These are phyloP conservation scores for Chrysomallon squamiferum DNA, from an alignment of 1,140 invertebrate genomes.

Conservation along the genomic window DNA sequence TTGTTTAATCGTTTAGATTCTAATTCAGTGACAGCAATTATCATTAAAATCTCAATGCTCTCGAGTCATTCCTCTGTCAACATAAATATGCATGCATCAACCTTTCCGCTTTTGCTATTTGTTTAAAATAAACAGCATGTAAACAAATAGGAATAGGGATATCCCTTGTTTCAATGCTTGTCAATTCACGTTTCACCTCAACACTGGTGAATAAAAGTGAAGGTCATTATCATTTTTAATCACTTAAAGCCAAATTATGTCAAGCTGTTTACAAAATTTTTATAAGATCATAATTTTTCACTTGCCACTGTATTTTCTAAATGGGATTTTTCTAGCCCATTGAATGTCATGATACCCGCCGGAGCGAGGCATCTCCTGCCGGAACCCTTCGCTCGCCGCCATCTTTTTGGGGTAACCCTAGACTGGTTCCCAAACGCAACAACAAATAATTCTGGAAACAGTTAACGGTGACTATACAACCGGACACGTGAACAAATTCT, in stretches of 20 bases:
- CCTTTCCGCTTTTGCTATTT: neutral
- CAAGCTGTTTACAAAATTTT: too few species aligned
- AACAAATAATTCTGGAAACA: too few species aligned
- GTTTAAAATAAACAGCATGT: neutral
- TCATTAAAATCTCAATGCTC: neutral
- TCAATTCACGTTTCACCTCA: neutral
- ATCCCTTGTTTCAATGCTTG: neutral
- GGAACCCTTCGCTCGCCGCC: slow-evolving; percentile 35
- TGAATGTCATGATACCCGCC: slow-evolving; percentile 82
- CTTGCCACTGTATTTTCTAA: slow-evolving; percentile 72
- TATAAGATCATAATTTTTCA: slow-evolving; percentile 50
- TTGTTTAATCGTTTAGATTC: neutral
- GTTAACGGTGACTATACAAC: too few species aligned
- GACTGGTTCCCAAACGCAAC: too few species aligned
- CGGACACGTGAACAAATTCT: too few species aligned
- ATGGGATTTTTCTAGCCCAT: slow-evolving; percentile 76
- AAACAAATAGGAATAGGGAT: neutral
- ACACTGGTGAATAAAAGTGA: neutral
- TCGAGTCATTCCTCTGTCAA: neutral
- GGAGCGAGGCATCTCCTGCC: slow-evolving; percentile 84
- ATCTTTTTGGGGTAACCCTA: too few species aligned
- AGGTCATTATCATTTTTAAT: too few species aligned
- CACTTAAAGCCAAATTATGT: too few species aligned
- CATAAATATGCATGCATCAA: too few species aligned
- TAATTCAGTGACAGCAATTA: neutral